A percentile compares a stretch with the other conserved stretches of the same genome.
phyloP scores from a whole-genome alignment of 2,888 invertebrate genomes.

The Andrena camellia region DNA sequence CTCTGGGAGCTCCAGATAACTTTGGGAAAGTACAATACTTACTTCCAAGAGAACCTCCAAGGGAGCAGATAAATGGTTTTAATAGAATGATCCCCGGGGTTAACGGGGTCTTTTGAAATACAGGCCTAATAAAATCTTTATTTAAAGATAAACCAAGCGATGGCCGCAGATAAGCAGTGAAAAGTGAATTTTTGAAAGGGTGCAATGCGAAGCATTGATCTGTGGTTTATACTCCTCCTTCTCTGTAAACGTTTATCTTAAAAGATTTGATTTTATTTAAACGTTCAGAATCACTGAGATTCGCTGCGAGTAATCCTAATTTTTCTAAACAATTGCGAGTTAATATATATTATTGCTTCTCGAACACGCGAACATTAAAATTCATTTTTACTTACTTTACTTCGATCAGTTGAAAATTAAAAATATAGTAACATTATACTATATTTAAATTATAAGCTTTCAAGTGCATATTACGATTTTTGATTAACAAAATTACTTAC shows the following conservation, averaged over 20 bases:
- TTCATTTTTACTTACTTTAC: too few relatives aligned
- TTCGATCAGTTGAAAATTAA: too few relatives aligned
- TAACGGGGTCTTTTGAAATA: slow-evolving; percentile 34
- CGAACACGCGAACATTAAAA: too few relatives aligned
- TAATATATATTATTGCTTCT: too few relatives aligned
- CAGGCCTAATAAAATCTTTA: slow-evolving; percentile 29
- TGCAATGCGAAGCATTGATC: slow-evolving; percentile 4
- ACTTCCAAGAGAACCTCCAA: slow-evolving; percentile 47
- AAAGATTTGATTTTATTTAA: too few relatives aligned
- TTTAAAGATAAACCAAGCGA: slow-evolving; percentile 28
- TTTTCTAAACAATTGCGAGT: too few relatives aligned
- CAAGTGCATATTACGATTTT: too few relatives aligned
- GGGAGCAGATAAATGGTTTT: slow-evolving; percentile 70
- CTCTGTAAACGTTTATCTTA: neutral
- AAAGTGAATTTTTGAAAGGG: slow-evolving; percentile 38
- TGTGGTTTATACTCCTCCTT: neutral
- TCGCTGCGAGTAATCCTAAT: too few relatives aligned
- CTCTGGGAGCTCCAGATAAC: slow-evolving; percentile 59
- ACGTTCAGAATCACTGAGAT: too few relatives aligned
- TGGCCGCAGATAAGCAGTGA: neutral
- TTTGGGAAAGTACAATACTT: slow-evolving; percentile 67
- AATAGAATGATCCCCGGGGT: slow-evolving; percentile 63
- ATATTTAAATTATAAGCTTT: too few relatives aligned
- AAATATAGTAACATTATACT: too few relatives aligned
- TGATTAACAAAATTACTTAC: too few relatives aligned